Evolutionary conservation across 1,140 invertebrate genomes (phyloP), one percentile per base, ranked within the genome.

Genomic region (Chionoecetes opilio): DNA sequence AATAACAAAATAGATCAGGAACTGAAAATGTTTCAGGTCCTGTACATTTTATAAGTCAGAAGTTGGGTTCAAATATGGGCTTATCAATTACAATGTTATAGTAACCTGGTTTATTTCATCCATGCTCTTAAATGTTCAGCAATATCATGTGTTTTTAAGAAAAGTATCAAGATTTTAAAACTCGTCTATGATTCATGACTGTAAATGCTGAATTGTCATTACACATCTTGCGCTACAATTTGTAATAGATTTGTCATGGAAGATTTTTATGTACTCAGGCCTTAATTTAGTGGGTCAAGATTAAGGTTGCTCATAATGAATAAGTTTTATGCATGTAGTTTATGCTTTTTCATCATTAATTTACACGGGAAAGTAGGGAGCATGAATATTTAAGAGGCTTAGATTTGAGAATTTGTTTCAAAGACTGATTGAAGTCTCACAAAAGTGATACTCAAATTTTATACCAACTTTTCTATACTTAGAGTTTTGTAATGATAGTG

Each of bases 361-460:
- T n/a, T 75, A n/a, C 8, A n/a, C n/a, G 2, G 63, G n/a, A 75
- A 75, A 75, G 21, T 75, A 75, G 26, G 21, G 26, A 75, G 63
- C n/a, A n/a, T 75, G n/a, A 26, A n/a, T 75, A 8, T 75, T 6
- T n/a, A 75, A n/a, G 21, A 75, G 21, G 63, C 63, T 75, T 75
- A 75, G 63, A 75, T 75, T 75, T 75, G 63, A 75, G 63, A 75
- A 75, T n/a, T 75, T 75, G 63, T 75, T 75, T 75, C 26, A n/a
- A 75, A n/a, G 63, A n/a, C 63, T 1, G 6, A 75, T 75, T n/a
- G 26, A 75, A 75, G 63, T 75, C 63, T 75, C 63, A 75, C 63
- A 75, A 75, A 75, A 75, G 63, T 75, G 63, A 75, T 75, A 75
- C 63, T 75, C 63, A 75, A 75, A 75, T 75, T 75, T 75, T 75